These are phyloP conservation scores for Craterocephalus amniculus DNA, from an alignment of 2,797 vertebrate species.

Conservation along the genomic window DNA sequence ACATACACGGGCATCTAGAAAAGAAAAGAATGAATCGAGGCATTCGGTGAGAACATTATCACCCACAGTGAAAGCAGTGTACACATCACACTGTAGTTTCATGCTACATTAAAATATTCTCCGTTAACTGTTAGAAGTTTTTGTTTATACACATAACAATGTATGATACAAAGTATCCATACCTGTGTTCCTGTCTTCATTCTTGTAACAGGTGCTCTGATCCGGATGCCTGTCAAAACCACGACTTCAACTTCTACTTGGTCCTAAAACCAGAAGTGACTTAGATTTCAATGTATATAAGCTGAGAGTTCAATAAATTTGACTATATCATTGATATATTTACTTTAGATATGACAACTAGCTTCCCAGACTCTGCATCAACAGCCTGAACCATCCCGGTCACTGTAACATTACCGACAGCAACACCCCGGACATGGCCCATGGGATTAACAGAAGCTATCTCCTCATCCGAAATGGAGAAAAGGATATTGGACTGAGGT, in stretches of 20 bases:
- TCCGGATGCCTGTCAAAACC: slow-evolving; percentile 88
- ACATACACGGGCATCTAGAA: slow-evolving; percentile 94
- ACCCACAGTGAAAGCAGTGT: neutral
- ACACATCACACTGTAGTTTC: neutral
- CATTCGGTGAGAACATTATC: neutral
- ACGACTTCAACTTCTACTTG: slow-evolving; percentile 93
- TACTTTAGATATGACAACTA: slow-evolving; percentile 89
- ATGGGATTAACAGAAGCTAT: slow-evolving; percentile 84
- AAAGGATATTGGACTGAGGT: slow-evolving; percentile 94
- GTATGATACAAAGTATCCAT: slow-evolving; percentile 1
- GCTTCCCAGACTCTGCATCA: slow-evolving; percentile 91
- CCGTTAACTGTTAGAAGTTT: neutral
- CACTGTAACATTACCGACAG: slow-evolving; percentile 87
- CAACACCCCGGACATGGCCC: slow-evolving; percentile 86
- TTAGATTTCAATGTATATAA: neutral
- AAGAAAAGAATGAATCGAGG: slow-evolving; percentile 12
- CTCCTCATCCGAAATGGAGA: slow-evolving; percentile 84
- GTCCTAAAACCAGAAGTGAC: slow-evolving; percentile 82
- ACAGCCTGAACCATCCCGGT: slow-evolving; percentile 91
- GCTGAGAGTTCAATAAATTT: neutral
- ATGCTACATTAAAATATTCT: neutral
- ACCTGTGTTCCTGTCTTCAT: slow-evolving; percentile 93
- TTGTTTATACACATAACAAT: neutral
- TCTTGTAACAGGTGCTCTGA: slow-evolving; percentile 90
- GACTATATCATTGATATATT: neutral